These are phyloP conservation scores for Channa maculata DNA, from an alignment of 2,113 vertebrate species.

Conservation along the genomic window DNA sequence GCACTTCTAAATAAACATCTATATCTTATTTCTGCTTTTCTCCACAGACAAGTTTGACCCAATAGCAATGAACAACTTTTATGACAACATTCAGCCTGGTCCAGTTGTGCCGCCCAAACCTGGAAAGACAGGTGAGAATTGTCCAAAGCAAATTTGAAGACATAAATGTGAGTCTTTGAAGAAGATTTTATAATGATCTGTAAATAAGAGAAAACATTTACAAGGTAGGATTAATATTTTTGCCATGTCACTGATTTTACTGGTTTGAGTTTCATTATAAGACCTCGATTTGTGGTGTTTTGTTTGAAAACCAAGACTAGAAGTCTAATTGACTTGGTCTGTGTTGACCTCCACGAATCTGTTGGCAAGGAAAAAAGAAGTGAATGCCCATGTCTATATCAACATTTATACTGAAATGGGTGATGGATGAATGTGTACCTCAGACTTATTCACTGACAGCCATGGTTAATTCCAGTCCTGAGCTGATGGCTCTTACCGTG, in stretches of 20 bases:
- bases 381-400: slow-evolving; percentile 10
- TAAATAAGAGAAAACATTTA: not conserved
- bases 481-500: not conserved
- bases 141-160: not conserved
- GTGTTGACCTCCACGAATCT: not conserved
- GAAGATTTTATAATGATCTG: not conserved
- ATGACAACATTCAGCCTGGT: slow-evolving; percentile 96
- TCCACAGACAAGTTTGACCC: slow-evolving; percentile 94
- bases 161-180: not conserved
- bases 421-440: slow-evolving; percentile 15
- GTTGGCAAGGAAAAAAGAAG: too few species aligned
- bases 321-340: slow-evolving; percentile 2
- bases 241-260: not conserved
- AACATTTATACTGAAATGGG: slow-evolving; percentile 10
- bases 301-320: slow-evolving; percentile 13
- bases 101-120: slow-evolving; percentile 93
- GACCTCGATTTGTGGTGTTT: too few species aligned
- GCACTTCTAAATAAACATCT: slow-evolving; percentile 11
- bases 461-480: slow-evolving; percentile 12
- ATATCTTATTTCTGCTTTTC: slow-evolving; percentile 49
- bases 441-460: slow-evolving; percentile 8
- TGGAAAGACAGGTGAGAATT: slow-evolving; percentile 90
- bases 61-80: slow-evolving; percentile 95
- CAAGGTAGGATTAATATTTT: not conserved
- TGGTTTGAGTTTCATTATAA: not conserved